Conservation (phyloP, 92 coral and sea anemone species). For the Porites cylindrica region DNA sequence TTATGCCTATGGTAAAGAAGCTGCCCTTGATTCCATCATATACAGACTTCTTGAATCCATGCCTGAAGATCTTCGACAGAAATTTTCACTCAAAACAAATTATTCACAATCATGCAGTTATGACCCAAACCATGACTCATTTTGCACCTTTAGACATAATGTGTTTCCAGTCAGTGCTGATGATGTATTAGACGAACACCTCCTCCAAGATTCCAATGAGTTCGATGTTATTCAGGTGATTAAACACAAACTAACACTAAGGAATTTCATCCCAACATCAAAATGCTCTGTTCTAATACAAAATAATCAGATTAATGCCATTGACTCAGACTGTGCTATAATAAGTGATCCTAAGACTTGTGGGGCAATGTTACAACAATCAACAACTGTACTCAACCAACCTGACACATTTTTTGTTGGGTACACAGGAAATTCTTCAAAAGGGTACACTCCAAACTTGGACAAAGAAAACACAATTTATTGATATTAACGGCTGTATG, state of each 20-base stretch:
- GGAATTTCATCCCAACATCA: conserved; percentile 6
- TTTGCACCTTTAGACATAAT: too few relatives aligned
- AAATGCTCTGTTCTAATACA: conserved; percentile 26
- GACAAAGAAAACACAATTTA: neutral
- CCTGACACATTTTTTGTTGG: conserved; percentile 26
- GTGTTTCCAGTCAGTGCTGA: too few relatives aligned
- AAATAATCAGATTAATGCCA: neutral
- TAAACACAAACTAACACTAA: conserved; percentile 34
- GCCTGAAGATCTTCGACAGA: neutral
- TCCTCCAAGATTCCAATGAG: conserved; percentile 18
- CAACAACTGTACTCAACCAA: conserved; percentile 10
- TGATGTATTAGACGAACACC: conserved; percentile 4
- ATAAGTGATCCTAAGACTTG: conserved; percentile 4
- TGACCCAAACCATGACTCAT: too few relatives aligned
- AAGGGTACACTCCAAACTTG: conserved; percentile 5
- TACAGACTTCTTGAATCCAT: conserved; percentile 42
- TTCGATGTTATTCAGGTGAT: conserved; percentile 43
- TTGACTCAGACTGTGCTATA: conserved; percentile 23
- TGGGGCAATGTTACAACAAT: conserved; percentile 2
- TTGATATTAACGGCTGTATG: conserved; percentile 16
- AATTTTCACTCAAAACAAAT: too few relatives aligned
- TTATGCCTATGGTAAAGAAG: neutral
- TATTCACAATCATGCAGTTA: too few relatives aligned
- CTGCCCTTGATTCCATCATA: conserved; percentile 21
- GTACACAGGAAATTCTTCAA: conserved; percentile 1